phyloP scores from a whole-genome alignment of 2,888 invertebrate genomes.

The Tipula confusa region DNA sequence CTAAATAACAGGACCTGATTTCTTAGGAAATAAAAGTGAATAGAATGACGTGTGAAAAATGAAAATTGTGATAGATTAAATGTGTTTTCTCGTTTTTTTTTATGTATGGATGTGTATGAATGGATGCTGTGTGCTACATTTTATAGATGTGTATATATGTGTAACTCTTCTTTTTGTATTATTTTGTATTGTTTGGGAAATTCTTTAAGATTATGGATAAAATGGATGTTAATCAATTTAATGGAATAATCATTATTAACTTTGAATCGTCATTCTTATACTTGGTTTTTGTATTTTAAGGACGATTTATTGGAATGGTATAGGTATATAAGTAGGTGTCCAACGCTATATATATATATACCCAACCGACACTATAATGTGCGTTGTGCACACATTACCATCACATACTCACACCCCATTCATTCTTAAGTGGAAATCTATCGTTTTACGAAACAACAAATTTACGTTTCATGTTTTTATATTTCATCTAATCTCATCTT shows the following conservation, averaged over 20 bases:
- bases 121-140: conserved; percentile 25
- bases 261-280: background rate
- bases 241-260: conserved; percentile 25
- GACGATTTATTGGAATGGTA: background rate
- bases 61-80: conserved; percentile 25
- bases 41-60: conserved; percentile 25
- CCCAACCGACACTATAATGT: background rate
- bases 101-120: background rate
- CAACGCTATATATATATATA: background rate
- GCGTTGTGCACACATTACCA: background rate
- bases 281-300: background rate
- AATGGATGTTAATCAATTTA: conserved; percentile 25
- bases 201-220: conserved; percentile 25
- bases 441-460: background rate
- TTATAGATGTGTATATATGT: background rate
- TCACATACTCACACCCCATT: background rate
- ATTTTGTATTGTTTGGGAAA: conserved; percentile 1
- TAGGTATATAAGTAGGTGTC: background rate
- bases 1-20: conserved; percentile 20
- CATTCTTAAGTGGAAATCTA: background rate
- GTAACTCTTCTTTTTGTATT: background rate
- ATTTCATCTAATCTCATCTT: conserved; percentile 25
- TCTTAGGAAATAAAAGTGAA: conserved; percentile 12
- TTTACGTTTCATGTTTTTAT: background rate
- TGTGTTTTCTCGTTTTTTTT: conserved; percentile 4